Base-by-base conservation (phyloP, 2,797 vertebrate genomes). In the Lepilemur septentrionalis region DNA sequence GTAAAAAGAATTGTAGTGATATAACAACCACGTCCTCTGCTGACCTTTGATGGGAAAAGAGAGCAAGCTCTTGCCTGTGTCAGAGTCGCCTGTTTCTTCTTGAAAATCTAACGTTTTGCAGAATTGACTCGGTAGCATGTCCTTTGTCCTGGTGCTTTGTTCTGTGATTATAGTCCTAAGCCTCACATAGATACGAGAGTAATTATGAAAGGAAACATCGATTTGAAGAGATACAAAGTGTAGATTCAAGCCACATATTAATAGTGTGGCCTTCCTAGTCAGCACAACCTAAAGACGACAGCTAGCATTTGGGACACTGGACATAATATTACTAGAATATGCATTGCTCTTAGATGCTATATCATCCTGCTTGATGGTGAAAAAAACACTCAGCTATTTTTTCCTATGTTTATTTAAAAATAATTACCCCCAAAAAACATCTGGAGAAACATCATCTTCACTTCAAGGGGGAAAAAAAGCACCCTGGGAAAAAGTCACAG, bases 391-490 rank as follows among this genome's bases (percentile, higher is more conserved):
- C 96, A 80, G 89, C 94, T 98, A 91, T 98, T 81, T 98, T 97
- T 97, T 93, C 73, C 96, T 98, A 97, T 98, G 98, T 98, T 98
- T 98, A 89, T 98, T 98, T 98, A 97, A 98, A 98, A 98, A 97
- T 98, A 97, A 96, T 97, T 97, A 97, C 97, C 97, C 96, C 69
- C 96, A 94, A 95, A 98, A 97, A 98, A 97, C 97, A 98, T 98
- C 97, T 98, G 98, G 98, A 98, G 93, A 97, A 95, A 96, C 85
- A 86, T 98, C 97, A 98, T 98, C 92, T 93, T 93, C 93, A 97
- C 96, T 94, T 96, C 52, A 97, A 83, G 59, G 57, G 55, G 22
- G 67, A 20, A 76, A 83, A 85, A 46, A 97, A 98, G 97, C 91
- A 69, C 96, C 98, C 98, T 98, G 98, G 98, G 98, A 98, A 98